Base-by-base conservation (phyloP, 2,888 invertebrate species). In the Trachelus stipa region DNA sequence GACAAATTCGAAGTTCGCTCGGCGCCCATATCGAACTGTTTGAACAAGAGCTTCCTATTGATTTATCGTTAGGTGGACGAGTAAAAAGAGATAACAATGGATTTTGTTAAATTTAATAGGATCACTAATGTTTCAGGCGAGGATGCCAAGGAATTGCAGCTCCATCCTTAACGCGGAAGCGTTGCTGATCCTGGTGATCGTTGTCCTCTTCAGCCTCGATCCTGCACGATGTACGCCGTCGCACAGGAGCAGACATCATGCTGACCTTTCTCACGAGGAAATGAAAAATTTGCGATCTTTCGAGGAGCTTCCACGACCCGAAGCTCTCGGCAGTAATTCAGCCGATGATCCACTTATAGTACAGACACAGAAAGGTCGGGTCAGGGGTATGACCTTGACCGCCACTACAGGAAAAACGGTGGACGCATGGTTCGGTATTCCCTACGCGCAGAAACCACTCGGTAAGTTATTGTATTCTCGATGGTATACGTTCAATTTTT, bases 351-450 rank as follows among this genome's bases (percentile, higher is more conserved):
- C 95, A 1, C 92, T 97, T 74, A 92, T 97, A n/a, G 93, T 97
- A 34, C 94, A 95, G 84, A 97, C 96, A 34, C 95, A 94, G 86
- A 96, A 96, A 91, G 96, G 96, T 79, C 94, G 94, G 90, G 95
- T 97, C 74, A 93, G 94, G 86, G 97, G 97, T 75, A 93, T 94
- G 81, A 96, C 96, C 74, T 92, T 96, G 83, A 94, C 94, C 37
- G 95, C 96, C 30, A 94, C 95, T 82, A 95, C 97, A 80, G 95
- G 95, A 79, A 95, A 97, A 91, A 94, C 95, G 91, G 95, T 97
- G 81, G 97, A 97, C 90, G 96, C 96, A 9, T 97, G 97, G 96
- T 93, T 95, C 87, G 96, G 96, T 68, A 96, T 97, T 82, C 96
- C 96, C 4, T 96, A 96, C 90, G 96, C 96, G 84, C 95, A 96